Evolutionary conservation across 2,888 invertebrate species (phyloP).

Genomic region (Lasiommata megera): DNA sequence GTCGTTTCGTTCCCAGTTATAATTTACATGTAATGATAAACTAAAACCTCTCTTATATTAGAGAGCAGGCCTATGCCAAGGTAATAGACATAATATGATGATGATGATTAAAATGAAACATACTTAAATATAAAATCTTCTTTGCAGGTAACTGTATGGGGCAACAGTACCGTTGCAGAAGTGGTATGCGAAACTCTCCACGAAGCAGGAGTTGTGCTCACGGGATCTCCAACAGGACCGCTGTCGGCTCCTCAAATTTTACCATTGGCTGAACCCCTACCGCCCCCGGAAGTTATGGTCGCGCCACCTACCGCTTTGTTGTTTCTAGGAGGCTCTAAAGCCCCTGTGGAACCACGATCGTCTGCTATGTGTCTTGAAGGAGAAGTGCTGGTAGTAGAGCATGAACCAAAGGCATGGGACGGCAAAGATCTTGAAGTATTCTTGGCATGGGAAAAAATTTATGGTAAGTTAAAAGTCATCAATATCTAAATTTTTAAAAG

Average conservation of each 20-base stretch:
- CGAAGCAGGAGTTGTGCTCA: conserved; percentile 65
- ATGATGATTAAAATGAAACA: no score
- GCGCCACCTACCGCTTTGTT: conserved; percentile 71
- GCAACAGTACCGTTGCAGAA: conserved; percentile 70
- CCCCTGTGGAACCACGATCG: conserved; percentile 82
- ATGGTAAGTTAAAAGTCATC: conserved; percentile 62
- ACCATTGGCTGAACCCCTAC: conserved; percentile 53
- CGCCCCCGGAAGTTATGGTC: conserved; percentile 40
- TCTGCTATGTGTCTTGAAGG: conserved; percentile 82
- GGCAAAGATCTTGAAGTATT: conserved; percentile 74
- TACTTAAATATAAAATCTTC: conserved; percentile 7
- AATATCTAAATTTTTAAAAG: no score
- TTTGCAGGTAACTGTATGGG: conserved; percentile 63
- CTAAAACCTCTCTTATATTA: no score
- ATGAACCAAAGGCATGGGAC: conserved; percentile 78
- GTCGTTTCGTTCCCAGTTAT: no score
- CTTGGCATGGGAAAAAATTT: conserved; percentile 74
- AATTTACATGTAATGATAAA: no score
- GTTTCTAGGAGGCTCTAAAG: conserved; percentile 83
- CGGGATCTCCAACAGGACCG: conserved; percentile 66
- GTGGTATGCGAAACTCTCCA: conserved; percentile 68
- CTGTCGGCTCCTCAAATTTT: conserved; percentile 54
- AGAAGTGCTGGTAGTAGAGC: conserved; percentile 83
- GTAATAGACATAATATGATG: no score
- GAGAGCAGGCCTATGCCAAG: no score